These are phyloP conservation scores for Glaucopsyche alexis DNA, from an alignment of 2,888 invertebrate species.

Conservation along the genomic window DNA sequence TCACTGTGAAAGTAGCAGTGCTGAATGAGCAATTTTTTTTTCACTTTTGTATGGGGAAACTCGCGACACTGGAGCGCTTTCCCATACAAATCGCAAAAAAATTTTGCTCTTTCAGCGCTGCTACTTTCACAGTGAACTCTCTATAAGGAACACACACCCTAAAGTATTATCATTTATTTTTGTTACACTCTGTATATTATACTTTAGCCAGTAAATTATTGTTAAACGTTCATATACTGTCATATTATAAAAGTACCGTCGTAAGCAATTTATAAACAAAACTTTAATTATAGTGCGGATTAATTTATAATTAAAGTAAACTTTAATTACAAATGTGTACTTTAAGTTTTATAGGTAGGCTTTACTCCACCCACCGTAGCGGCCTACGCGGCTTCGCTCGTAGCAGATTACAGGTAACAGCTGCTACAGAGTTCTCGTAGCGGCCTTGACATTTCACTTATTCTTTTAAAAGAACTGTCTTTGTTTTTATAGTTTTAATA, in stretches of 20 bases:
- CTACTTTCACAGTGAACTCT: too few species aligned
- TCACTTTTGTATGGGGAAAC: too few species aligned
- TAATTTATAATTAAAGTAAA: neutral
- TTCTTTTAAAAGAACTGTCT: neutral
- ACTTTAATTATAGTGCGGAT: neutral
- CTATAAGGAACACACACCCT: too few species aligned
- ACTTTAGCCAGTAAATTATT: too few species aligned
- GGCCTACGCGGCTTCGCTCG: neutral
- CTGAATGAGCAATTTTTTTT: too few species aligned
- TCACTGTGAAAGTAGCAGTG: too few species aligned
- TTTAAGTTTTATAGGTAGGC: neutral
- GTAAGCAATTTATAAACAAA: neutral
- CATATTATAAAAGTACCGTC: neutral
- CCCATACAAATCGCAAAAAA: too few species aligned
- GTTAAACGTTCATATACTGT: neutral
- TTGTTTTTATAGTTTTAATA: neutral
- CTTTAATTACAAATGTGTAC: neutral
- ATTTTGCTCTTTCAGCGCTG: too few species aligned
- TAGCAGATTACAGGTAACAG: neutral
- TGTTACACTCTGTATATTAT: too few species aligned
- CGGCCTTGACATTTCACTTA: neutral
- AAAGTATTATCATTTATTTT: too few species aligned
- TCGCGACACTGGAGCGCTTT: too few species aligned
- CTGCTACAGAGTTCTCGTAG: neutral
- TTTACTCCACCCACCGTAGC: neutral